Evolutionary conservation across 2,113 vertebrate genomes (phyloP).

Genomic region (Candoia aspera): DNA sequence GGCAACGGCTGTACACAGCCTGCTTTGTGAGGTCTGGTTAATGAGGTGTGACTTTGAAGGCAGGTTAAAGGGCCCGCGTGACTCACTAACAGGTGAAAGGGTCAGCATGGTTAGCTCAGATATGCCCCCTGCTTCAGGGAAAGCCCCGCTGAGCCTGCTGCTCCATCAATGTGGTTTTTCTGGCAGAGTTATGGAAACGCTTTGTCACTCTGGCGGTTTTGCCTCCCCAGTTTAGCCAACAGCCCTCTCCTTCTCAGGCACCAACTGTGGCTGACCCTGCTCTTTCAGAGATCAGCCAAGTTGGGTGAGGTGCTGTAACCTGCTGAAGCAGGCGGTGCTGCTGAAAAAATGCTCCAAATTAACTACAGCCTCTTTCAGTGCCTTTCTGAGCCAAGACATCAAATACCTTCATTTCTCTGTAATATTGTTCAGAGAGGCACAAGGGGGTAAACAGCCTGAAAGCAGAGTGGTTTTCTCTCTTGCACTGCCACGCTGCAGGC

Average conservation of each 20-base stretch:
- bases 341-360: constrained; percentile 51
- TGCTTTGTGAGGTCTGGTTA: constrained; percentile 62
- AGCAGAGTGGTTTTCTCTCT: constrained; percentile 58
- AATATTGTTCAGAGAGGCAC: background rate
- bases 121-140: constrained; percentile 15
- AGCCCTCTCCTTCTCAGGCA: background rate
- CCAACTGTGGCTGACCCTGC: background rate
- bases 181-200: background rate
- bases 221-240: background rate
- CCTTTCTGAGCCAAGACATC: constrained; percentile 50
- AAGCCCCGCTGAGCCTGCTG: background rate
- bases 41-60: constrained; percentile 38
- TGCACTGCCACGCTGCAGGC: constrained; percentile 55
- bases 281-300: background rate
- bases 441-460: constrained; percentile 21
- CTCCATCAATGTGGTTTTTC: background rate
- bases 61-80: constrained; percentile 17
- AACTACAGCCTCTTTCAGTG: constrained; percentile 42
- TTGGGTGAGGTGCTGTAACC: background rate
- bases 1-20: constrained; percentile 67
- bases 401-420: constrained; percentile 38
- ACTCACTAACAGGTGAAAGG: constrained; percentile 9
- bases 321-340: constrained; percentile 19
- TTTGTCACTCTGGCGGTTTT: background rate
- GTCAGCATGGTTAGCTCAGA: constrained; percentile 21